Base-by-base conservation (phyloP, 2,888 invertebrate species). In the Tanytarsus gracilentus region DNA sequence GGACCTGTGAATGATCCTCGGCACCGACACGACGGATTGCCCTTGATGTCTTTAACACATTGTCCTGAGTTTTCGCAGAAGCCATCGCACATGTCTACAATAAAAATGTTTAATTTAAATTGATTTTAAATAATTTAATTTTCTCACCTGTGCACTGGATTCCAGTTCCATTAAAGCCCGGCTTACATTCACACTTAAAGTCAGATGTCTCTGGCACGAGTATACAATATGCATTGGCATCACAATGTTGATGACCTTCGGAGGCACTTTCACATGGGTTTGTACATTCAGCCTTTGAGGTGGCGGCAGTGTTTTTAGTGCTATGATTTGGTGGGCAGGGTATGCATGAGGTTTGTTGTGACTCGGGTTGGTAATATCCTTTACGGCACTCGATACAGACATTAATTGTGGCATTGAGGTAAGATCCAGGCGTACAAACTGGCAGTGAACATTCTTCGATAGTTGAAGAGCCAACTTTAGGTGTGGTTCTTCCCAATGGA, bases 361-460 rank as follows among this genome's bases (percentile, higher is more conserved):
- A 80, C 67, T 91, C 88, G 1, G 93, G 80, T 71, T 94, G 96
- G 71, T 92, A 97, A 62, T 84, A 90, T 64, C 93, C 93, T 72
- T 88, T 88, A 65, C 87, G 86, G 71, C 97, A 97, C 63, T 84
- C 81, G 53, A 88, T 77, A 69, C 97, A 97, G 66, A 83, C 83
- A 71, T 94, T 93, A 63, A 88, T 79, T 0, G 88, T 89, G 21
- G 83, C 84, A 71, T 95, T 92, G 66, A 96, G 79, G 72, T 87
- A 92, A 16, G 86, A 85, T 61, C 95, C 86, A 63, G 88, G 83
- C 49, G 80, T 79, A 71, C 93, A 93, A 55, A 91, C 88, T 8
- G 94, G 96, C 51, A 96, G 76, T 1, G 94, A 90, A 74, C 97
- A 97, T 70, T 95, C 93, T 69, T 92, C 92, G 6, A 89, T 80